These are phyloP conservation scores for Hippocampus barbouri DNA, from an alignment of 2,113 vertebrate species.

Conservation along the genomic window DNA sequence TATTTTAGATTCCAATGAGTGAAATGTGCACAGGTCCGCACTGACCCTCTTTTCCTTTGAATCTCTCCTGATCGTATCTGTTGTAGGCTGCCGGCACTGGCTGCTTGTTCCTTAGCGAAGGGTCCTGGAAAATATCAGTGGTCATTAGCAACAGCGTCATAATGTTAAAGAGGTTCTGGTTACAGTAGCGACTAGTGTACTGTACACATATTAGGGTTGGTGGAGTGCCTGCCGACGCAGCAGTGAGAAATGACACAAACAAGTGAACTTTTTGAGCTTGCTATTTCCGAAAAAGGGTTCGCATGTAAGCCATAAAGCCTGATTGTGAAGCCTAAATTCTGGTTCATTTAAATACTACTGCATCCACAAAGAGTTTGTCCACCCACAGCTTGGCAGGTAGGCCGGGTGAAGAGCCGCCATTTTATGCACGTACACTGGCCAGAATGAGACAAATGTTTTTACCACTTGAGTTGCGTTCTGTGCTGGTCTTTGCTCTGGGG, in stretches of 20 bases:
- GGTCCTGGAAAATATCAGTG: constrained; percentile 75
- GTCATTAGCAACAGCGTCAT: background rate
- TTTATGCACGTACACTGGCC: background rate
- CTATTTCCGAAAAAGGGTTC: background rate
- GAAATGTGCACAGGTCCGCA: constrained; percentile 9
- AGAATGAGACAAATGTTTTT: constrained; percentile 36
- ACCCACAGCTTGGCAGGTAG: no score
- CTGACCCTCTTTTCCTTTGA: constrained; percentile 98
- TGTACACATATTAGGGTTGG: no score
- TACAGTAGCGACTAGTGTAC: no score
- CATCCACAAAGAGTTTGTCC: no score
- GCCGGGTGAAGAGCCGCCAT: background rate
- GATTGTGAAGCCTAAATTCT: background rate
- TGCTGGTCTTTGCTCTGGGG: constrained; percentile 89
- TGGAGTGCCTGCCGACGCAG: no score
- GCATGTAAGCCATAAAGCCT: background rate
- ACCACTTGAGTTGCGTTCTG: constrained; percentile 89
- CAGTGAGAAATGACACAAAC: no score
- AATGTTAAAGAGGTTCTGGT: background rate
- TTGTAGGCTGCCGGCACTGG: constrained; percentile 94
- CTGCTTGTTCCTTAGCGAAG: constrained; percentile 88
- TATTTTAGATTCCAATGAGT: background rate
- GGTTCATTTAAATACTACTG: background rate
- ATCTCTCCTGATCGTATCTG: constrained; percentile 97
- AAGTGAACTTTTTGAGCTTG: background rate